Conservation (phyloP, 1,140 invertebrate species). For the Archivesica marissinica region DNA sequence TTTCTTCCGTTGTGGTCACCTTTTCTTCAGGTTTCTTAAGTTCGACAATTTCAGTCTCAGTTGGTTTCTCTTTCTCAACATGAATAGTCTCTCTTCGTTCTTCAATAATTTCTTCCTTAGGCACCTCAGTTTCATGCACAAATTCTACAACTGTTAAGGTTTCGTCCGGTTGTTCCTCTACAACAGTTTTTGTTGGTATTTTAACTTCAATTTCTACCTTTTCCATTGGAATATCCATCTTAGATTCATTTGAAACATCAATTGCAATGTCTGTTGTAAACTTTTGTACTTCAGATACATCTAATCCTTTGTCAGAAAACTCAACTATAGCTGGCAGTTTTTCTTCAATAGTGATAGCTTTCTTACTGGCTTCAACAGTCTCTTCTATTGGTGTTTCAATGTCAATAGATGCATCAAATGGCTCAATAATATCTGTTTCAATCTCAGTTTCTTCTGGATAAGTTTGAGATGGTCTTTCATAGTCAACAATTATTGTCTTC, state of each 20-base stretch:
- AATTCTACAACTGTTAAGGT: constrained; percentile 9
- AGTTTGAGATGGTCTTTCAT: constrained; percentile 50
- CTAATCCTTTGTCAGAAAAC: constrained; percentile 52
- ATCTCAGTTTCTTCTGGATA: constrained; percentile 58
- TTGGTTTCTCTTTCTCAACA: constrained; percentile 61
- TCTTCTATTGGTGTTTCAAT: constrained; percentile 60
- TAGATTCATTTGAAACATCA: constrained; percentile 49
- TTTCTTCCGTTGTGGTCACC: constrained; percentile 48
- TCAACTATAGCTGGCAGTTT: not conserved
- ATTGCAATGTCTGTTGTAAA: constrained; percentile 56
- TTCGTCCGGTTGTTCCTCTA: constrained; percentile 47
- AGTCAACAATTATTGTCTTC: constrained; percentile 5
- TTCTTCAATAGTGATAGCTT: constrained; percentile 60
- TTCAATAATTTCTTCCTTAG: constrained; percentile 65
- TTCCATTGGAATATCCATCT: constrained; percentile 56
- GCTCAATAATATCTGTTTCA: constrained; percentile 39
- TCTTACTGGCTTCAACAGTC: constrained; percentile 53
- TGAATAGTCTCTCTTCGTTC: constrained; percentile 63
- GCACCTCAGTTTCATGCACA: constrained; percentile 55
- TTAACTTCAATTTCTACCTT: constrained; percentile 52
- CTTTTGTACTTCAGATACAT: constrained; percentile 40
- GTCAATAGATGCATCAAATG: constrained; percentile 44
- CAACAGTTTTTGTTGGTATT: constrained; percentile 42
- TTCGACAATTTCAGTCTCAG: constrained; percentile 55
- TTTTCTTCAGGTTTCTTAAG: constrained; percentile 24